Percentiles rank a stretch among this genome's conserved stretches.
Conservation (phyloP, 2,797 vertebrate genomes). For the Hephaestus fuliginosus region DNA sequence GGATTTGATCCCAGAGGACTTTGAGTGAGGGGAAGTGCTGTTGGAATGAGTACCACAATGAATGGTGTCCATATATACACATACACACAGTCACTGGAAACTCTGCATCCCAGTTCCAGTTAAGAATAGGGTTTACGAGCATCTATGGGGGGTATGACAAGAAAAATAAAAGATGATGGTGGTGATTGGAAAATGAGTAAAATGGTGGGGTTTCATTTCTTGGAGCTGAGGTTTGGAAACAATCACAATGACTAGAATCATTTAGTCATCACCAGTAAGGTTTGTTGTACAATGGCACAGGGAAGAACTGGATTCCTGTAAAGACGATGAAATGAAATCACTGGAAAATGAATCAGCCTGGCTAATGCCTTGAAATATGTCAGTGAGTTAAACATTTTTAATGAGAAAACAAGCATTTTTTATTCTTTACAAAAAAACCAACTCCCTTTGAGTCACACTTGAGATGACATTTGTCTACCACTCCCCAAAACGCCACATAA, state of each 20-base stretch:
- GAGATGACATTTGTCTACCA: background rate
- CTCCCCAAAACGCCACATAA: background rate
- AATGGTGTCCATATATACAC: background rate
- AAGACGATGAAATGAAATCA: constrained; percentile 15
- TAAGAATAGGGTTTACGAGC: constrained; percentile 47
- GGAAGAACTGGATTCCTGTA: constrained; percentile 41
- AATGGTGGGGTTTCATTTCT: constrained; percentile 41
- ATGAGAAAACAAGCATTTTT: constrained; percentile 8
- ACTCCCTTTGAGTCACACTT: background rate
- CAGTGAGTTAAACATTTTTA: background rate
- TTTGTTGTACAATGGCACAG: constrained; percentile 13
- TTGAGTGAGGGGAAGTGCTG: constrained; percentile 14
- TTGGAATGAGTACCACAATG: constrained; percentile 15
- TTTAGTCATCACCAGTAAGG: constrained; percentile 61
- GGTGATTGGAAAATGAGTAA: constrained; percentile 47
- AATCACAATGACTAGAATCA: constrained; percentile 39
- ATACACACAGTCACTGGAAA: constrained; percentile 63
- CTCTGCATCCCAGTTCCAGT: constrained; percentile 69
- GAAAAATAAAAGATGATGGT: constrained; percentile 33
- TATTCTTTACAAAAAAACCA: background rate
- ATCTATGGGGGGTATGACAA: constrained; percentile 47
- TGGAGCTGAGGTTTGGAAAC: constrained; percentile 64
- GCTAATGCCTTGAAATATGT: background rate
- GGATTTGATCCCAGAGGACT: constrained; percentile 11
- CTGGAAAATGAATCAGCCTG: constrained; percentile 38